Evolutionary conservation across 2,797 vertebrate genomes (phyloP).

Genomic region (Galaxias olidus): DNA sequence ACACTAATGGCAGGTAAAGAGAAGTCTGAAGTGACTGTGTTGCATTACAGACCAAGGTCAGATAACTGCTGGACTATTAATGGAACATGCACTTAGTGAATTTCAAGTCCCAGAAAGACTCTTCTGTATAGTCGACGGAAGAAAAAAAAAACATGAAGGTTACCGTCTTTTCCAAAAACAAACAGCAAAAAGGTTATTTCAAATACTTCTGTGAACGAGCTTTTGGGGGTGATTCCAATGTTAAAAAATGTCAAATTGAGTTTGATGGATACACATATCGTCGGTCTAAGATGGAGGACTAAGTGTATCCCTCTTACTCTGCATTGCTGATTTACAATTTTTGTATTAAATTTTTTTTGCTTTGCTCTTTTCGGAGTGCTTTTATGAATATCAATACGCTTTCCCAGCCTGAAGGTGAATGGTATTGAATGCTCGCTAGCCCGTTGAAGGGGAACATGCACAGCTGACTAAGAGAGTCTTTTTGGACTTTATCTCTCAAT

Average conservation of each 20-base stretch:
- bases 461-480: slow-evolving; percentile 61
- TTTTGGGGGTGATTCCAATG: neutral
- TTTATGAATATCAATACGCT: slow-evolving; percentile 69
- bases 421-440: slow-evolving; percentile 64
- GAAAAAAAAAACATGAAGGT: too few species aligned
- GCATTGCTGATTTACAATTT: slow-evolving; percentile 29
- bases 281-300: slow-evolving; percentile 38
- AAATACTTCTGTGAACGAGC: too few species aligned
- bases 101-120: slow-evolving; percentile 12
- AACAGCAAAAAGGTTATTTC: too few species aligned
- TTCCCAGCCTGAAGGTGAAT: slow-evolving; percentile 61
- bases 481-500: slow-evolving; percentile 70
- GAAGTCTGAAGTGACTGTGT: slow-evolving; percentile 43
- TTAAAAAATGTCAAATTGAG: slow-evolving; percentile 38
- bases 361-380: slow-evolving; percentile 29
- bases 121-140: neutral
- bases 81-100: slow-evolving; percentile 48
- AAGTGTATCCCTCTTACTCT: neutral
- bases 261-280: slow-evolving; percentile 37
- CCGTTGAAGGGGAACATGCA: slow-evolving; percentile 49
- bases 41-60: slow-evolving; percentile 50
- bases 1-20: slow-evolving; percentile 59
- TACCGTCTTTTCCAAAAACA: too few species aligned
- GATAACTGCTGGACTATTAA: slow-evolving; percentile 50
- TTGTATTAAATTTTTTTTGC: slow-evolving; percentile 23